phyloP scores from a whole-genome alignment of 2,797 vertebrate genomes.

The Eulemur mongoz region DNA sequence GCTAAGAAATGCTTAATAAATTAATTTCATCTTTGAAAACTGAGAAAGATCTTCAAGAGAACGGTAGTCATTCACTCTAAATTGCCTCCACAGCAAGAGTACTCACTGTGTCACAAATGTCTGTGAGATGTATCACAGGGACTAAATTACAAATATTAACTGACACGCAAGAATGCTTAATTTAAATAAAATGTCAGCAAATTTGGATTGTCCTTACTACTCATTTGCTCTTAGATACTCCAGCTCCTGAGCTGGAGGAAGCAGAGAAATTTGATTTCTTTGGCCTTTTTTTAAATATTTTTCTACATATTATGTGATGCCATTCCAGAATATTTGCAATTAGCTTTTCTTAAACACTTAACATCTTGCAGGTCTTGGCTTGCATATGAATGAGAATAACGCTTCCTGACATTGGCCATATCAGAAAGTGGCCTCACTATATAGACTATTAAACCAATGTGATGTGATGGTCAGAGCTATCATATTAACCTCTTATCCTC shows the following conservation, averaged over 20 bases:
- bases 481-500: constrained; percentile 3
- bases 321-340: neutral
- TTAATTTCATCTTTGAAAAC: neutral
- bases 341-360: neutral
- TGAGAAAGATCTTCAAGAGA: neutral
- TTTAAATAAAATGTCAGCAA: neutral
- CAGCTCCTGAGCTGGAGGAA: neutral
- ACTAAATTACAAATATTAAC: neutral
- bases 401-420: neutral
- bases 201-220: neutral
- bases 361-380: neutral
- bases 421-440: neutral
- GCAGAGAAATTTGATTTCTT: neutral
- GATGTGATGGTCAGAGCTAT: neutral
- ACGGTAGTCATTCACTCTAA: neutral
- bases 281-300: neutral
- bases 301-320: neutral
- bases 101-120: neutral
- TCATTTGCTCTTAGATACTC: neutral
- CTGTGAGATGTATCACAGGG: neutral
- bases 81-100: neutral
- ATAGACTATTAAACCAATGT: neutral
- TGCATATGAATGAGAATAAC: neutral
- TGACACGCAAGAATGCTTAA: neutral
- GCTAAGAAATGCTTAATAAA: neutral